Percentiles rank a stretch among this genome's conserved stretches.
Conservation (phyloP, 92 coral and sea anemone genomes). For the Virgularia gustaviana region DNA sequence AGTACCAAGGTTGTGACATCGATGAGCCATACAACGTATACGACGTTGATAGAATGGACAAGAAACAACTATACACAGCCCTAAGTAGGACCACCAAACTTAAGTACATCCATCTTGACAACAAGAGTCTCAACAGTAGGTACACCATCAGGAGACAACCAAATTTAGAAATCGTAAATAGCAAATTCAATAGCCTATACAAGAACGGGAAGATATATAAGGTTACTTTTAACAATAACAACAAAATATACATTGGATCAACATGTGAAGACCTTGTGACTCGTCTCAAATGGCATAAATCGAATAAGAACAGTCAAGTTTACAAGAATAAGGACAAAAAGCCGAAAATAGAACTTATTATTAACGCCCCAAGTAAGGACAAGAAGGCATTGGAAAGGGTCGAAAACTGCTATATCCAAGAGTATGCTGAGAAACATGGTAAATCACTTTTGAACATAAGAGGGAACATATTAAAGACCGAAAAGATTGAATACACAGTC, state of each 20-base stretch:
- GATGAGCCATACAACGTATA: slow-evolving; percentile 36
- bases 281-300: slow-evolving; percentile 35
- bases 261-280: slow-evolving; percentile 32
- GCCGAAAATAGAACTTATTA: slow-evolving; percentile 28
- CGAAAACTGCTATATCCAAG: slow-evolving; percentile 34
- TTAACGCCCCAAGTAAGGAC: slow-evolving; percentile 39
- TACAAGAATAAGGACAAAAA: slow-evolving; percentile 13
- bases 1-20: slow-evolving; percentile 33
- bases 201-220: slow-evolving; percentile 42
- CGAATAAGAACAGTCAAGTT: slow-evolving; percentile 39
- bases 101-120: slow-evolving; percentile 27
- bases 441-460: neutral
- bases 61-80: slow-evolving; percentile 17
- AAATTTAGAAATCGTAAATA: slow-evolving; percentile 1
- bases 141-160: slow-evolving; percentile 22
- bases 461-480: neutral
- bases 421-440: slow-evolving; percentile 36
- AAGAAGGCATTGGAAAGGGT: slow-evolving; percentile 39
- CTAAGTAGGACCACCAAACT: slow-evolving; percentile 32
- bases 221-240: slow-evolving; percentile 17
- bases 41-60: slow-evolving; percentile 47
- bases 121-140: neutral
- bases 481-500: slow-evolving; percentile 19
- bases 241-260: slow-evolving; percentile 32
- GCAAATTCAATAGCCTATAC: slow-evolving; percentile 31